Evolutionary conservation across 2,113 vertebrate species (phyloP).

Genomic region (Hippocampus barbouri): DNA sequence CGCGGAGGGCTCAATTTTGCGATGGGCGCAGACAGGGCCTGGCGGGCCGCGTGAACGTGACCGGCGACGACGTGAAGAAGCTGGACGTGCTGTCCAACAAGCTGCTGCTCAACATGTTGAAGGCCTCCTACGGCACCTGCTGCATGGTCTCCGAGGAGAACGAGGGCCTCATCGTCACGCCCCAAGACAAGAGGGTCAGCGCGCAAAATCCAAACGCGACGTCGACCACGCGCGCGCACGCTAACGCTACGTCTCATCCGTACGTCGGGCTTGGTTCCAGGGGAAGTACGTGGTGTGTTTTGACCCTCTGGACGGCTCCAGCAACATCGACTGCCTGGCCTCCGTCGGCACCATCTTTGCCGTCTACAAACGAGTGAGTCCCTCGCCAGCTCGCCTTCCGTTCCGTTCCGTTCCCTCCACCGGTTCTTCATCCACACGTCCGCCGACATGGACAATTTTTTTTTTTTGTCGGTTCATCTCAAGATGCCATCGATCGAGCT

Average conservation of each 20-base stretch:
- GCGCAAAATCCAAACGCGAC: too few relatives aligned
- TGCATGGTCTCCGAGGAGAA: constrained; percentile 91
- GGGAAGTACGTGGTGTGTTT: constrained; percentile 97
- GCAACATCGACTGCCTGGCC: constrained; percentile 96
- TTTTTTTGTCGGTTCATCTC: too few relatives aligned
- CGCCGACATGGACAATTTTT: too few relatives aligned
- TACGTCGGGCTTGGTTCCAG: constrained; percentile 52
- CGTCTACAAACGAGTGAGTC: constrained; percentile 88
- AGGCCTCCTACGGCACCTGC: constrained; percentile 87
- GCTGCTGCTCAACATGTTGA: constrained; percentile 92
- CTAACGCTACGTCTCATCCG: too few relatives aligned
- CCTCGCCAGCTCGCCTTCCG: too few relatives aligned
- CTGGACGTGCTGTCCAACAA: constrained; percentile 90
- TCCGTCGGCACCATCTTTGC: constrained; percentile 96
- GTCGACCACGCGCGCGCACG: too few relatives aligned
- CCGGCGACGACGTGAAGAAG: constrained; percentile 94
- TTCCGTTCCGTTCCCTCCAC: too few relatives aligned
- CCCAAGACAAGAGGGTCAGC: constrained; percentile 81
- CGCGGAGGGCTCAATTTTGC: too few relatives aligned
- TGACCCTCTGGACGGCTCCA: constrained; percentile 94
- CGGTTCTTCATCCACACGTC: too few relatives aligned
- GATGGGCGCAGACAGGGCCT: constrained; percentile 79
- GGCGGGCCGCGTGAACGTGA: constrained; percentile 88
- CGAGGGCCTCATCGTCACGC: constrained; percentile 80
- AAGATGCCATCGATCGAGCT: too few relatives aligned